Evolutionary conservation across 2,113 vertebrate genomes (phyloP).

Genomic region (Corythoichthys haematopterus): DNA sequence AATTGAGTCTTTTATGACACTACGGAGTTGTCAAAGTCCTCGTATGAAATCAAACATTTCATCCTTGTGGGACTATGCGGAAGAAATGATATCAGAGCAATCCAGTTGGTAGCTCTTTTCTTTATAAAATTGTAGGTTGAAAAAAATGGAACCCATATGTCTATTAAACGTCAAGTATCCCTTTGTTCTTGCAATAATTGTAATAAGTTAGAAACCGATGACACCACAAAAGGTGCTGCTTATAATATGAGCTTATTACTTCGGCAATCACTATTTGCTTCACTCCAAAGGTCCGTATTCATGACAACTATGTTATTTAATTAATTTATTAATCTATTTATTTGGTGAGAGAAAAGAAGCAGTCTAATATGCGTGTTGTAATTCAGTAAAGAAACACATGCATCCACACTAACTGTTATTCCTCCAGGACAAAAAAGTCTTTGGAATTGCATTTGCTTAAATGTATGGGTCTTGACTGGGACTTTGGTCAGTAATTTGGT

Average conservation of each 20-base stretch:
- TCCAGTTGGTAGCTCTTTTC: no score
- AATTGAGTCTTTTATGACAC: constrained; percentile 46
- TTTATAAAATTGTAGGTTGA: neutral
- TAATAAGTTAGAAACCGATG: neutral
- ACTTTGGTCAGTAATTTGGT: no score
- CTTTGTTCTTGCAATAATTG: neutral
- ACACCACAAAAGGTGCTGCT: neutral
- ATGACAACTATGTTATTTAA: neutral
- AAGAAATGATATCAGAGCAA: no score
- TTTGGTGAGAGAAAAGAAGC: no score
- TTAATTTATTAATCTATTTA: no score
- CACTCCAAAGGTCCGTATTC: neutral
- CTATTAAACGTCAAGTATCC: neutral
- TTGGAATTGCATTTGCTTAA: no score
- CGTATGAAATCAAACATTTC: neutral
- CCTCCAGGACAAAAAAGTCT: no score
- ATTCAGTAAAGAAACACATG: no score
- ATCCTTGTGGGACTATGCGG: no score
- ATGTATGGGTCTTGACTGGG: no score
- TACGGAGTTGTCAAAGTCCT: constrained; percentile 29
- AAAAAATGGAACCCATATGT: neutral
- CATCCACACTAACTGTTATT: no score
- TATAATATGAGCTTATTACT: neutral
- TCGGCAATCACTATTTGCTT: neutral
- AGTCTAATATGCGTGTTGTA: no score